Base-by-base conservation (phyloP, 2,113 vertebrate genomes). In the Bujurquina vittata region DNA sequence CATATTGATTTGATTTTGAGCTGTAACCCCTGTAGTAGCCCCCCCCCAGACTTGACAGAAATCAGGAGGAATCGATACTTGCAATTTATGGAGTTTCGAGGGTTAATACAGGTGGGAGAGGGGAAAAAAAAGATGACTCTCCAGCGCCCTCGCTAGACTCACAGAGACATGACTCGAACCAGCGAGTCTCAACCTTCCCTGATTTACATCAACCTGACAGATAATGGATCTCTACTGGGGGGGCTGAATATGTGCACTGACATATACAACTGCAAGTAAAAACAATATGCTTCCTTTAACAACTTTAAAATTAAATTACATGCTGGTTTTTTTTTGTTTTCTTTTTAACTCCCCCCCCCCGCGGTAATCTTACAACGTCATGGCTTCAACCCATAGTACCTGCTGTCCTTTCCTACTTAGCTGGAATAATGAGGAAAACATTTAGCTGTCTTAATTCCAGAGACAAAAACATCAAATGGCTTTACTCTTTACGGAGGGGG, bases 381-480 rank as follows among this genome's bases (percentile, higher is more conserved):
- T 87, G 85, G 83, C 91, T 92, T 89, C 46, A 62, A 89, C 87
- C 58, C 31, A 73, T 29, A 49, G 55, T 80, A 91, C 84, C 73
- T 77, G 77, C 75, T 75, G 83, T 61, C 7, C 37, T 67, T 60
- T 85, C 31, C 78, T 49, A 83, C 31, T 49, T 17, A 57, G 26
- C 58, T 63, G 56, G 81, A 76, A 88, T 63, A 57, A 43, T 7
- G 20, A 73, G 15, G 61, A 67, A 89, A 87, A 81, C 52, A 22
- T 77, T 88, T 89, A 89, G 78, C 81, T 77, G 67, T 33, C 15
- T 75, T 83, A 77, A 57, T 73, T 74, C 75, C 61, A 7, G 23
- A 88, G 75, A 90, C 35, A 35, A 69, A 81, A 86, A 57, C 84
- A 85, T 89, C n/a, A 1, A 89, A 93, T 93, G 94, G 93, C 92